phyloP scores from a whole-genome alignment of 1,140 invertebrate species.

The Ceratoteleas bidentatus region DNA sequence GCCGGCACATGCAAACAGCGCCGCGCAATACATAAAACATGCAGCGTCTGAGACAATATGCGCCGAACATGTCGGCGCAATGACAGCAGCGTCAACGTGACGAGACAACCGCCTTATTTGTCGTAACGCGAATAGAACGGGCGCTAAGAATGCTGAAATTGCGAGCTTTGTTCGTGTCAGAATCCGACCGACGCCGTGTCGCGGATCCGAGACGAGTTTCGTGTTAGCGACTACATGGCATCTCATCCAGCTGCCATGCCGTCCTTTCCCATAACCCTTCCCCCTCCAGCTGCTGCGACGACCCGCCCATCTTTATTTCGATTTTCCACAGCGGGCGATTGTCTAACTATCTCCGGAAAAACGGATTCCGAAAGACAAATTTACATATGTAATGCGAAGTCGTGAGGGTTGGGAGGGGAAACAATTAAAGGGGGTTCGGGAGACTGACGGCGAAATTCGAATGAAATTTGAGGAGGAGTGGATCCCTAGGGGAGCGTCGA shows the following conservation, averaged over 20 bases:
- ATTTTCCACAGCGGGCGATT: conserved; percentile 17
- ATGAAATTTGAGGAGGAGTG: too few species aligned
- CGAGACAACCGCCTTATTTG: conserved; percentile 69
- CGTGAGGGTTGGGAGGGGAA: too few species aligned
- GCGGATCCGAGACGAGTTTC: conserved; percentile 54
- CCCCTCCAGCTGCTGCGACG: too few species aligned
- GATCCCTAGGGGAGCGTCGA: too few species aligned
- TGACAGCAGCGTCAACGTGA: conserved; percentile 63
- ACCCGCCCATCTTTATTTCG: conserved; percentile 26
- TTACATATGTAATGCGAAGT: neutral
- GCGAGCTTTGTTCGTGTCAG: conserved; percentile 73
- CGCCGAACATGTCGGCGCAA: conserved; percentile 41
- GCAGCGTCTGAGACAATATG: conserved; percentile 48
- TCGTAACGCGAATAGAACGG: conserved; percentile 63
- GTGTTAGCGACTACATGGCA: conserved; percentile 57
- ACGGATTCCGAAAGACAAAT: conserved; percentile 5
- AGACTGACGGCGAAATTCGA: too few species aligned
- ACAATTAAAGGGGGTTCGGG: too few species aligned
- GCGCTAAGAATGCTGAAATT: conserved; percentile 70
- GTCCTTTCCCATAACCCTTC: conserved; percentile 11
- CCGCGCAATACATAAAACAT: conserved; percentile 56
- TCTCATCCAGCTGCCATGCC: conserved; percentile 31
- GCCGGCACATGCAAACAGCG: conserved; percentile 39
- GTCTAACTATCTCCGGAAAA: conserved; percentile 17
- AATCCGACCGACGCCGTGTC: conserved; percentile 48